Base-by-base conservation (phyloP, 37 sponge, comb jelly and placozoan genomes). In the Tethya wilhelma region DNA sequence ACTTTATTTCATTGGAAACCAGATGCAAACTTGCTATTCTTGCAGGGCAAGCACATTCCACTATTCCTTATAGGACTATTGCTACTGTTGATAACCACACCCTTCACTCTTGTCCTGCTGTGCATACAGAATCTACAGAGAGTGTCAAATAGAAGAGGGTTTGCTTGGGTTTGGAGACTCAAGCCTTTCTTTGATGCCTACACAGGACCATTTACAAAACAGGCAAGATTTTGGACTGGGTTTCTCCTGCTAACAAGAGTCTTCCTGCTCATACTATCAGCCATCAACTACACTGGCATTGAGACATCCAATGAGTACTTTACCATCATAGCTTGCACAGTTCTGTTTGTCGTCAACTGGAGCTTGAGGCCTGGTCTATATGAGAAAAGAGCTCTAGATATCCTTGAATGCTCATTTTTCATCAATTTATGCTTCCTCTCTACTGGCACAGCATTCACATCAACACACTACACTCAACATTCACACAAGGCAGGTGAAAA, bases 161-260 rank as follows among this genome's bases (percentile, higher is more conserved):
- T 69, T 23, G 39, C 69, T 40, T 69, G 34, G 38, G 38, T 72
- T 25, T 22, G 41, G 12, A 72, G 49, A 43, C 55, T 72, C 1
- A 72, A 72, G 55, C 73, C 73, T 20, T 72, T 72, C 73, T 49
- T 72, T 72, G 73, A 72, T 49, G 36, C 55, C 5, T 72, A 53
- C 55, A 72, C 73, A 31, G 73, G 73, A 1, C 73, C 73, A 17
- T 72, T 14, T 28, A 72, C 9, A 25, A 34, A 49, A 19, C 1
- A 6, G 22, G 55, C 55, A 25, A 23, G 55, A 1, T 72, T 31
- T 30, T 72, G 73, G 73, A 41, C 73, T 26, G 73, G 73, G 19
- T 31, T 72, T n/a, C 44, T 72, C 2, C 55, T 72, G 12, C 31
- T 72, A 26, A 8, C 19, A 14, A 72, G 73, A 33, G 17, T 49